Conservation (phyloP, 2,113 vertebrate species). For the Dicaeum eximium region DNA sequence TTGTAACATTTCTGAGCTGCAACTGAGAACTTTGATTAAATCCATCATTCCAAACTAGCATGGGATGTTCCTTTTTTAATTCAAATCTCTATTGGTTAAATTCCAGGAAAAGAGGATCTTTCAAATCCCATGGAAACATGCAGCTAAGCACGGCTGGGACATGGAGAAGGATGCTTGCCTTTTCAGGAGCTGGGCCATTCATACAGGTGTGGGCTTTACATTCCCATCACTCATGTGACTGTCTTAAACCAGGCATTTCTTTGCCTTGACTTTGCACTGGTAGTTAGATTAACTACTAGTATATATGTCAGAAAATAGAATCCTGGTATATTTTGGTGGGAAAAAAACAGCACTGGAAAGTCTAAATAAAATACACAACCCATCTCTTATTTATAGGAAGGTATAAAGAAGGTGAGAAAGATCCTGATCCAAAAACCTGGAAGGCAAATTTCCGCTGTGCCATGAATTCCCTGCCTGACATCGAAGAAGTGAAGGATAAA, state of each 20-base stretch:
- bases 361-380: not conserved
- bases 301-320: not conserved
- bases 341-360: not conserved
- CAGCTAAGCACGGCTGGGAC: conserved; percentile 94
- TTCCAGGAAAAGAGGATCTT: conserved; percentile 86
- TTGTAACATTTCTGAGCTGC: not conserved
- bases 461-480: conserved; percentile 96
- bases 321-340: not conserved
- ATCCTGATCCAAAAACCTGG: conserved; percentile 94
- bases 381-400: conserved; percentile 75
- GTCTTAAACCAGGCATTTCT: fast-evolving
- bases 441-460: conserved; percentile 98
- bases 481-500: conserved; percentile 90
- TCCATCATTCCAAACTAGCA: not conserved
- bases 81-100: not conserved
- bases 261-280: not conserved
- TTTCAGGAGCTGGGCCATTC: conserved; percentile 93
- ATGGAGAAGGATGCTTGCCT: conserved; percentile 91
- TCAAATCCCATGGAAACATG: conserved; percentile 96
- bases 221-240: fast-evolving
- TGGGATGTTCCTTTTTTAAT: not conserved
- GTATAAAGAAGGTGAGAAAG: conserved; percentile 76
- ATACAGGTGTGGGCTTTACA: conserved; percentile 82
- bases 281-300: not conserved
- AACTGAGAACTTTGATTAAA: not conserved